Percentiles rank a stretch among this genome's conserved stretches.
These are phyloP conservation scores for Stratiolaelaps scimitus DNA, from an alignment of 1,140 invertebrate genomes.

Conservation along the genomic window DNA sequence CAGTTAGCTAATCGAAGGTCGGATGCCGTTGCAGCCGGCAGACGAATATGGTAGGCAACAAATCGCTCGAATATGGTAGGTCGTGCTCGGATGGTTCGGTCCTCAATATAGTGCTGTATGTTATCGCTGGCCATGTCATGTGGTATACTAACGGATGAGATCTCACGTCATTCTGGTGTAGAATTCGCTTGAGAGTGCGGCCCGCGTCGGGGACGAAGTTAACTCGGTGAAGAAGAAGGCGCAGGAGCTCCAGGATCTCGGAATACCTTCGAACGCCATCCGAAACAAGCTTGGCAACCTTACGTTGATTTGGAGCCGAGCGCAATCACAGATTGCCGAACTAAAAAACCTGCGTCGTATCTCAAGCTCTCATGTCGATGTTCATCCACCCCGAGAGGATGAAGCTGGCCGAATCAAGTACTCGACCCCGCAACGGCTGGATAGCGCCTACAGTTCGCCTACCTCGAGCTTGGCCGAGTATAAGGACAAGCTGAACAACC, in stretches of 20 bases:
- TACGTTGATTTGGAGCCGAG: neutral
- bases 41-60: too few species aligned
- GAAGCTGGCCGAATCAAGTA: constrained; percentile 4
- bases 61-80: too few species aligned
- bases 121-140: neutral
- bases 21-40: too few species aligned
- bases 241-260: constrained; percentile 24
- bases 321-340: constrained; percentile 4
- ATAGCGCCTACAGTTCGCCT: constrained; percentile 25
- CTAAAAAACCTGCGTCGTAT: constrained; percentile 8
- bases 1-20: too few species aligned
- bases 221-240: constrained; percentile 22
- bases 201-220: neutral
- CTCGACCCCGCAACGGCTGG: neutral
- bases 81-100: neutral
- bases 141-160: neutral
- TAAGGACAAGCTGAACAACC: neutral
- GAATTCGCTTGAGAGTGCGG: constrained; percentile 5
- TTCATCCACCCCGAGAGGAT: neutral
- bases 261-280: constrained; percentile 9
- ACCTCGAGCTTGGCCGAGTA: constrained; percentile 4
- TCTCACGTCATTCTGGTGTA: neutral
- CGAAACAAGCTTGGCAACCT: constrained; percentile 7
- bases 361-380: neutral
- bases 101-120: neutral